Base-by-base conservation (phyloP, 1,140 invertebrate genomes). In the Pogonomyrmex californicus region DNA sequence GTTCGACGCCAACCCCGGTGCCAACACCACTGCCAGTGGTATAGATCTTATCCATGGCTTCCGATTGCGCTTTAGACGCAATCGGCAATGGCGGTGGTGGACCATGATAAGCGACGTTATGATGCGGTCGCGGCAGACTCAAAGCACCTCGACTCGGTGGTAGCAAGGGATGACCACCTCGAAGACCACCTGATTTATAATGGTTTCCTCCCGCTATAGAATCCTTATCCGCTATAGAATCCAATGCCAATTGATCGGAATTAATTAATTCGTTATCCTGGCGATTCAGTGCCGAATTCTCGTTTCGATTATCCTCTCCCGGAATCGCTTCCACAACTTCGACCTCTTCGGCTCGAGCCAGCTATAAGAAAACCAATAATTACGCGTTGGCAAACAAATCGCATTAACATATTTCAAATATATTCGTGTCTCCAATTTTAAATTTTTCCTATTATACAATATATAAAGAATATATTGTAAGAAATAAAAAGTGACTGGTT, bases 221-320 rank as follows among this genome's bases (percentile, higher is more conserved):
- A 94, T 97, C 96, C 86, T 96, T 95, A 78, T 97, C 96, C 1
- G 92, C 93, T 33, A 96, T 93, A 33, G 97, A 96, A 90, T 97
- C 97, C 86, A 97, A 94, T 1, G 97, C 96, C 73, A 97, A 92
- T 91, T 97, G 97, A 91, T 97, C 97, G 5, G 96, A 95, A 58
- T 96, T 86, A 89, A 90, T 90, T 63, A 92, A 85, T 44, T 95
- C 90, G 77, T 89, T 88, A 81, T 94, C 91, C 85, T 94, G 89
- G 63, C 91, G 88, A 88, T 92, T 92, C 82, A 91, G 9, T 5
- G 87, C 85, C 1, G 88, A 78, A 91, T 93, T 95, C 91, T 91
- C 96, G 73, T 96, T 96, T 0, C 92, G 92, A 78, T 96, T 95
- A 60, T 97, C 96, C 23, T 96, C 95, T 0, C 94, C 94, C 12